Evolutionary conservation across 2,888 invertebrate genomes (phyloP).

Genomic region (Hylaea fasciaria): DNA sequence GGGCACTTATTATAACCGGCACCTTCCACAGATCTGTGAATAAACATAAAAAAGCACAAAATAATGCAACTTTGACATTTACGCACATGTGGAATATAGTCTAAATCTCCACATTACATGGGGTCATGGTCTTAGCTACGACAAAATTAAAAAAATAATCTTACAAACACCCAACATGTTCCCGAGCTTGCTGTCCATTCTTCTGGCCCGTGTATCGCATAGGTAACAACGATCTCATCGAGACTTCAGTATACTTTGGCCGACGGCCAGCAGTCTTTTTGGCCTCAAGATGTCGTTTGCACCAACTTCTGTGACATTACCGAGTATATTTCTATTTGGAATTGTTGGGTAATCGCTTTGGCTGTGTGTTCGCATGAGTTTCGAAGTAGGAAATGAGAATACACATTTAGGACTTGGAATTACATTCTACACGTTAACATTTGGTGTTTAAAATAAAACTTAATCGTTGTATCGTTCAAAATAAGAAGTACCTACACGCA

Average conservation of each 20-base stretch:
- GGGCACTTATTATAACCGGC: too few relatives aligned
- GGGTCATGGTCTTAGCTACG: too few relatives aligned
- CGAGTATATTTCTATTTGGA: constrained; percentile 54
- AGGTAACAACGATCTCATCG: constrained; percentile 54
- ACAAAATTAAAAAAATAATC: too few relatives aligned
- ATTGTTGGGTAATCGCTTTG: constrained; percentile 56
- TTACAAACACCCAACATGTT: constrained; percentile 1
- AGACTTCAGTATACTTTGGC: constrained; percentile 76
- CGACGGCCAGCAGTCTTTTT: constrained; percentile 79
- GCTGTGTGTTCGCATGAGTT: constrained; percentile 37
- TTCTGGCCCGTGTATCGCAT: constrained; percentile 53
- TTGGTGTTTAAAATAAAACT: too few relatives aligned
- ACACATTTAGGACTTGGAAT: constrained; percentile 24
- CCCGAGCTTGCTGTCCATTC: constrained; percentile 21
- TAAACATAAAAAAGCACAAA: too few relatives aligned
- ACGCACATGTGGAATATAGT: too few relatives aligned
- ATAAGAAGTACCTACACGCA: too few relatives aligned
- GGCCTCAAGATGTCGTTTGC: constrained; percentile 80
- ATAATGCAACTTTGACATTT: too few relatives aligned
- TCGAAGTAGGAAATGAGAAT: constrained; percentile 29
- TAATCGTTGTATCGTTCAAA: too few relatives aligned
- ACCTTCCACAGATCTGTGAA: too few relatives aligned
- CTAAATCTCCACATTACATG: too few relatives aligned
- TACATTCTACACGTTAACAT: too few relatives aligned
- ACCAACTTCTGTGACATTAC: constrained; percentile 68